Percentiles rank a stretch among this genome's conserved stretches.
These are phyloP conservation scores for Brachionus koreanus DNA, from an alignment of 1,140 invertebrate species.

Conservation along the genomic window DNA sequence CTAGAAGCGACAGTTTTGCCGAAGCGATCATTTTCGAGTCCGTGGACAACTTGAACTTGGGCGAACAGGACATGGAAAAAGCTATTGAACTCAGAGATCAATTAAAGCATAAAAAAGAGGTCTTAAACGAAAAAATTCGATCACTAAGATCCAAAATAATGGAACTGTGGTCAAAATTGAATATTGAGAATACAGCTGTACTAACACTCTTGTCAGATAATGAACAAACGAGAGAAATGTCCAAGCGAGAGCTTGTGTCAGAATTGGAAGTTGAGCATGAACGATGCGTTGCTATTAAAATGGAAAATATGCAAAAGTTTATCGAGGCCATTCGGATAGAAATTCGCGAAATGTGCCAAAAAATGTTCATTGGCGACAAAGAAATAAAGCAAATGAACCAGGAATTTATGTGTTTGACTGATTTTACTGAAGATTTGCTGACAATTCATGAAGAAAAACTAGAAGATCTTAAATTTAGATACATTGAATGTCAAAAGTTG, in stretches of 20 bases:
- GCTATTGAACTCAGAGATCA: not conserved
- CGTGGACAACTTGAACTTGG: not conserved
- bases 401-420: not conserved
- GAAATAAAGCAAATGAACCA: constrained; percentile 31
- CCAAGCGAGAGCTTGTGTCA: not conserved
- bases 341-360: not conserved
- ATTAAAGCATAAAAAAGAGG: not conserved
- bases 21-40: constrained; percentile 21
- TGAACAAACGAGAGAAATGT: not conserved
- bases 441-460: constrained; percentile 19
- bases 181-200: not conserved
- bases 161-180: constrained; percentile 30
- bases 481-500: not conserved
- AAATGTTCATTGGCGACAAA: constrained; percentile 29
- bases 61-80: constrained; percentile 5
- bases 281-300: constrained; percentile 21
- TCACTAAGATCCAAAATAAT: not conserved
- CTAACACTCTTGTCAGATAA: not conserved
- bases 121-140: not conserved
- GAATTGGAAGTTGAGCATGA: not conserved
- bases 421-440: constrained; percentile 9
- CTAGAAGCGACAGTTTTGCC: not conserved
- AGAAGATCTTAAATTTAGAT: constrained; percentile 32
- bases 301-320: constrained; percentile 43
- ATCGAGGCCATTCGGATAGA: constrained; percentile 17